These are phyloP conservation scores for Contarinia nasturtii DNA, from an alignment of 1,140 invertebrate genomes.

Conservation along the genomic window DNA sequence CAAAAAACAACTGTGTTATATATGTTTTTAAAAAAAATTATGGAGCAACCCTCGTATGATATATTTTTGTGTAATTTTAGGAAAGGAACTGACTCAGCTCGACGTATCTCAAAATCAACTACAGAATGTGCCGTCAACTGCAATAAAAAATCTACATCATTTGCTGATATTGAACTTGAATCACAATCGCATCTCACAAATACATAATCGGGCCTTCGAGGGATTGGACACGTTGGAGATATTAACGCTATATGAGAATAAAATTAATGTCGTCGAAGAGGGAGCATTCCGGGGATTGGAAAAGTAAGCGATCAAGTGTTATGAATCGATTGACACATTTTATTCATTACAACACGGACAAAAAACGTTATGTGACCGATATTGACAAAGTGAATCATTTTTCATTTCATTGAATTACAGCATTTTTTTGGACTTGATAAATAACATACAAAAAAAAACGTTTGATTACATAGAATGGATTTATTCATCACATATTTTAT, in stretches of 20 bases:
- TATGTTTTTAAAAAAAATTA: background rate
- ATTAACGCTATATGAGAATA: slow-evolving; percentile 74
- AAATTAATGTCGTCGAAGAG: slow-evolving; percentile 51
- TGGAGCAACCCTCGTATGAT: background rate
- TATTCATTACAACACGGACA: too few relatives aligned
- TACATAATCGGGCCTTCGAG: slow-evolving; percentile 61
- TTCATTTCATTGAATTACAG: too few relatives aligned
- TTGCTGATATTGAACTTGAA: slow-evolving; percentile 76
- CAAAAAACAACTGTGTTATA: too few relatives aligned
- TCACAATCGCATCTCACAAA: slow-evolving; percentile 60
- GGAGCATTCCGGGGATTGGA: slow-evolving; percentile 70
- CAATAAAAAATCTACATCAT: slow-evolving; percentile 57
- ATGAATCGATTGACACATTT: too few relatives aligned
- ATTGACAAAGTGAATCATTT: too few relatives aligned
- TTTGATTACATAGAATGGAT: too few relatives aligned
- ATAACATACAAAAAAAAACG: too few relatives aligned
- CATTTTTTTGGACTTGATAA: too few relatives aligned
- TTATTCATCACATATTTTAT: too few relatives aligned
- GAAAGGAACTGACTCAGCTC: slow-evolving; percentile 60
- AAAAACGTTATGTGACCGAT: too few relatives aligned
- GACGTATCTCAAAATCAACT: slow-evolving; percentile 67
- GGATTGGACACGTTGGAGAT: slow-evolving; percentile 71
- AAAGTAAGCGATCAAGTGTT: slow-evolving; percentile 44
- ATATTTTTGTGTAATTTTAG: slow-evolving; percentile 22
- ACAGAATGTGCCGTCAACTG: slow-evolving; percentile 52